Base-by-base conservation (phyloP, 2,888 invertebrate genomes). In the Petrolisthes cinctipes region DNA sequence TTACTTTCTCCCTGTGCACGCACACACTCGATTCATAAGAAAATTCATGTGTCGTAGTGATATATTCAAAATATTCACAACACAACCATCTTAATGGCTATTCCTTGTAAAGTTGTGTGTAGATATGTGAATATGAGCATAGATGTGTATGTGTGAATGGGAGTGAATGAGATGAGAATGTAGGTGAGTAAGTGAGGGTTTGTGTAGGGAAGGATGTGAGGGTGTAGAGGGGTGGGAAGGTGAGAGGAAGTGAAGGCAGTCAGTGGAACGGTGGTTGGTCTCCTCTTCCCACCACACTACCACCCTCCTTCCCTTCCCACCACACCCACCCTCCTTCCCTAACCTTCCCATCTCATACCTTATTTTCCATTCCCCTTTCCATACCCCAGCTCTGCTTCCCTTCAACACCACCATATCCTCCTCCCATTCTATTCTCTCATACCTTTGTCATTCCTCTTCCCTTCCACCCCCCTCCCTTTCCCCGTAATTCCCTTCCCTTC, bases 161-260 rank as follows among this genome's bases (percentile, higher is more conserved):
- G 37, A 37, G 37, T 37, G 37, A 37, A 37, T 37, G 37, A 37
- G 37, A 37, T 37, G 37, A 37, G 37, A 37, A 37, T 75, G n/a
- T 75, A 23, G 11, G 80, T 76, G 76, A 53, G 76, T 76, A 54
- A 53, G 76, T 76, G 51, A 53, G 80, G 51, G 56, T 79, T 53
- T 79, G 56, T 79, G 79, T 79, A 56, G 53, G 66, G 53, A 20
- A 56, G 80, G 54, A 57, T 80, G 54, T 80, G 80, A 54, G 66
- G 53, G 79, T 79, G n/a, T 51, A 37, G 51, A 51, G 51, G 53
- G 14, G 23, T 14, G 14, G 73, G 73, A 20, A 23, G 23, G 80
- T 23, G 80, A 61, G 82, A 80, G 80, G 80, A 80, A 80, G 80
- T 80, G 80, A 56, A 80, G 57, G 80, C 80, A 80, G 57, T 56